phyloP scores from a whole-genome alignment of 2,888 invertebrate genomes.

The Cephus sareptanus region DNA sequence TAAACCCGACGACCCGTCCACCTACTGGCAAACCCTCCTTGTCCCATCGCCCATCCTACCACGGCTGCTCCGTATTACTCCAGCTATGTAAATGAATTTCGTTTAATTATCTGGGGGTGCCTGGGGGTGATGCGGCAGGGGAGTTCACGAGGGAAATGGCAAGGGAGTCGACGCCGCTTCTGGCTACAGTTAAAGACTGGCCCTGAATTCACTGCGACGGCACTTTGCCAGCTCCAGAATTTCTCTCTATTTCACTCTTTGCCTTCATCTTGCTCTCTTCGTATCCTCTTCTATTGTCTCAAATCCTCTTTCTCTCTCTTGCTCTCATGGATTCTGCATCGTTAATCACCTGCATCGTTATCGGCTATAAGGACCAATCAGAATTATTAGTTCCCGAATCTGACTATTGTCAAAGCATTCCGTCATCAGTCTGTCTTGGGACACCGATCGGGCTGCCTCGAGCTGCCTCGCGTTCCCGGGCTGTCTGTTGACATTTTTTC shows the following conservation, averaged over 20 bases:
- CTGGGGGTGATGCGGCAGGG: slow-evolving; percentile 22
- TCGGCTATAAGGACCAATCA: too few relatives aligned
- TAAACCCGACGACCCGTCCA: slow-evolving; percentile 30
- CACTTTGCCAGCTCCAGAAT: background rate
- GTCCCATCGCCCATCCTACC: slow-evolving; percentile 8
- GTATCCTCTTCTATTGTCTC: background rate
- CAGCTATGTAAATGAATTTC: slow-evolving; percentile 65
- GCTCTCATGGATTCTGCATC: slow-evolving; percentile 16
- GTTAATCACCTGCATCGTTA: too few relatives aligned
- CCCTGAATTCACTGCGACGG: slow-evolving; percentile 20
- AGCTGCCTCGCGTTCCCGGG: too few relatives aligned
- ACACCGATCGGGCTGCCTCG: too few relatives aligned
- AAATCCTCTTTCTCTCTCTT: slow-evolving; percentile 20
- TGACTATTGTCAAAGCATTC: too few relatives aligned
- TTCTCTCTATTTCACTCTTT: slow-evolving; percentile 3
- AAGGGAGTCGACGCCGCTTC: slow-evolving; percentile 30
- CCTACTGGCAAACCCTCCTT: slow-evolving; percentile 18
- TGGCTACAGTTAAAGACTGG: slow-evolving; percentile 44
- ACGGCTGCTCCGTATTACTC: slow-evolving; percentile 54
- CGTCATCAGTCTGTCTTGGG: too few relatives aligned
- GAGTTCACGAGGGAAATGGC: slow-evolving; percentile 22
- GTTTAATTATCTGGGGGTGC: slow-evolving; percentile 59
- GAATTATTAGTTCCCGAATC: too few relatives aligned
- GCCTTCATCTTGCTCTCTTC: slow-evolving; percentile 16
- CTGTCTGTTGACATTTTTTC: too few relatives aligned